phyloP scores from a whole-genome alignment of 2,113 vertebrate species.

The Protobothrops mucrosquamatus region DNA sequence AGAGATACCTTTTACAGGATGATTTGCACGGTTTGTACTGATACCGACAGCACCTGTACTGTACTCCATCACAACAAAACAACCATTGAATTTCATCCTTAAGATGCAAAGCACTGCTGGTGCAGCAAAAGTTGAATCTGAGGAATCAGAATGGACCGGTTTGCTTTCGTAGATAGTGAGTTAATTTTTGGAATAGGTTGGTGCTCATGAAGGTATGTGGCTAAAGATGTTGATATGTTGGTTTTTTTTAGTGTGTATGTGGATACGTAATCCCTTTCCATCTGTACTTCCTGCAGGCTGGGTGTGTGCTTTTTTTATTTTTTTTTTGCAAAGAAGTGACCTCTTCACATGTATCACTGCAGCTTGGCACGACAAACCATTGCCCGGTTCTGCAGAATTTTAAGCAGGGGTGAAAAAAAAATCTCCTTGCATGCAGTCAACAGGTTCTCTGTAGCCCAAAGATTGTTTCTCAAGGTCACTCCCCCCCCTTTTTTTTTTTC shows the following conservation, averaged over 20 bases:
- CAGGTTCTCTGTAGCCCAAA: not conserved
- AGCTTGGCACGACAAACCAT: not conserved
- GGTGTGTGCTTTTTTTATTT: not conserved
- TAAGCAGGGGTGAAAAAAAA: not conserved
- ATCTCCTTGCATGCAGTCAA: not conserved
- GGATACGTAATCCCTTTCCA: not conserved
- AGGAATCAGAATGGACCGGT: too few relatives aligned
- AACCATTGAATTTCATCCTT: not conserved
- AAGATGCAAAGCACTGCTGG: not conserved
- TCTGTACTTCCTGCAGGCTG: not conserved
- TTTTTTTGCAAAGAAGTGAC: not conserved
- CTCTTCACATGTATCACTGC: not conserved
- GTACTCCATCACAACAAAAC: not conserved
- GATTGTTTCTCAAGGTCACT: not conserved
- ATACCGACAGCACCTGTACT: too few relatives aligned
- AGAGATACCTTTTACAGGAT: not conserved
- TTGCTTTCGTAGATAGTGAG: not conserved
- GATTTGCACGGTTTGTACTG: not conserved
- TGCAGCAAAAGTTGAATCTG: not conserved
- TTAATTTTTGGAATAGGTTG: not conserved
- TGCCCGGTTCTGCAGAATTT: not conserved
- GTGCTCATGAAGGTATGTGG: not conserved
- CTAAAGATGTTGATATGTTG: not conserved
- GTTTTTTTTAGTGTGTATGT: not conserved
- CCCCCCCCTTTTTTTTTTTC: accelerated